Evolutionary conservation across 2,797 vertebrate genomes (phyloP).

Genomic region (Sardinella longiceps): DNA sequence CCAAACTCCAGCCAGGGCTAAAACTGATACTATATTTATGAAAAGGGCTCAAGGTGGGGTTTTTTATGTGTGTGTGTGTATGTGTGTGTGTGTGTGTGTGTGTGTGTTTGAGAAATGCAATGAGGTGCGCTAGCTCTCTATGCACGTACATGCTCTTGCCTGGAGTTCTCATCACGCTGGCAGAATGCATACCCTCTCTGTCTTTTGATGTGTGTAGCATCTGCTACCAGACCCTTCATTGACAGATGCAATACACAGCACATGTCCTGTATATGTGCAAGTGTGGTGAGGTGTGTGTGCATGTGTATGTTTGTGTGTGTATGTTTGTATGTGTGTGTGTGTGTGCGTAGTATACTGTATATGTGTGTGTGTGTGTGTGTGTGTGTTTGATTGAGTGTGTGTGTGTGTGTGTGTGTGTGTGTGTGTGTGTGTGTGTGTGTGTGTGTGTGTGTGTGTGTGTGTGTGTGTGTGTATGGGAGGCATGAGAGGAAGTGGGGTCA

Average conservation of each 20-base stretch:
- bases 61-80: conserved; percentile 37
- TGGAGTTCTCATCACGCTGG: conserved; percentile 34
- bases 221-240: conserved; percentile 23
- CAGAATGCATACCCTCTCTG: conserved; percentile 40
- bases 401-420: too few species aligned
- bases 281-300: neutral
- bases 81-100: neutral
- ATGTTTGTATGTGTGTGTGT: neutral
- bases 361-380: neutral
- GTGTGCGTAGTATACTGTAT: neutral
- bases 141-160: conserved; percentile 31
- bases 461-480: neutral
- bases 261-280: conserved; percentile 31
- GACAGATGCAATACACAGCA: conserved; percentile 40
- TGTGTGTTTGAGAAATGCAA: conserved; percentile 39
- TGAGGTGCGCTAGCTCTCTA: conserved; percentile 58
- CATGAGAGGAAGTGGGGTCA: conserved; percentile 19
- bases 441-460: neutral
- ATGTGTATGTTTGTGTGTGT: neutral
- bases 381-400: neutral
- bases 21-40: conserved; percentile 76
- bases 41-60: conserved; percentile 45
- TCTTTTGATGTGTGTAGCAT: conserved; percentile 32
- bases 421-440: neutral
- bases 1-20: conserved; percentile 62